These are phyloP conservation scores for Sturnira hondurensis DNA, from an alignment of 2,113 vertebrate species.

Conservation along the genomic window DNA sequence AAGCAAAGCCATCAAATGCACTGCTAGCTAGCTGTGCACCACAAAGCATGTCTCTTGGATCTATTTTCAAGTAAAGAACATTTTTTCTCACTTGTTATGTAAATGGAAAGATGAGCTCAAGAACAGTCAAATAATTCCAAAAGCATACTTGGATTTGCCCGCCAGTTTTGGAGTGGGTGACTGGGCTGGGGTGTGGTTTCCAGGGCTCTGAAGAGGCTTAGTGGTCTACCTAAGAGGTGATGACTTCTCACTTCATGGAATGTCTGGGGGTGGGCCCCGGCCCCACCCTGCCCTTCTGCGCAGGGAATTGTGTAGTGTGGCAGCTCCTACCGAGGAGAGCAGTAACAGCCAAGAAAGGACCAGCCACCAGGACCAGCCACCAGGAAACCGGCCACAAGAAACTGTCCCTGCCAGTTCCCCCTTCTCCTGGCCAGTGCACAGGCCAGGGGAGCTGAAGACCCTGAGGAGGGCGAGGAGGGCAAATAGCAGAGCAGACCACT, in stretches of 20 bases:
- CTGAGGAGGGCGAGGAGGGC: accelerated
- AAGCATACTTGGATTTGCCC: neutral
- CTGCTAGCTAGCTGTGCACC: neutral
- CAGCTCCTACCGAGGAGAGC: accelerated
- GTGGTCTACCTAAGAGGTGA: neutral
- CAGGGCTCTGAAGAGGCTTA: neutral
- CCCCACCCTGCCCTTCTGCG: neutral
- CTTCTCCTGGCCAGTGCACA: accelerated
- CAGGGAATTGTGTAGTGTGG: no score
- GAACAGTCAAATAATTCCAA: neutral
- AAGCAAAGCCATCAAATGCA: neutral
- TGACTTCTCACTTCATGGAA: neutral
- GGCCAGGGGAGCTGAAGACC: neutral
- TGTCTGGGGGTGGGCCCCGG: neutral
- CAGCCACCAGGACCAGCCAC: no score
- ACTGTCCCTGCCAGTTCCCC: no score
- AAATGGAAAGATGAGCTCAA: neutral
- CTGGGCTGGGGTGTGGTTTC: neutral
- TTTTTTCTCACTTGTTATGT: neutral
- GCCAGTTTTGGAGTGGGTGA: no score
- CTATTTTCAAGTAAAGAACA: neutral
- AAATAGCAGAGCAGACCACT: accelerated
- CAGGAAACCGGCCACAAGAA: neutral
- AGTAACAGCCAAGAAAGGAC: neutral
- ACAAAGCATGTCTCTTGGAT: neutral